These are phyloP conservation scores for Zaprionus ornatus DNA, from an alignment of 1,140 invertebrate species.

Conservation along the genomic window DNA sequence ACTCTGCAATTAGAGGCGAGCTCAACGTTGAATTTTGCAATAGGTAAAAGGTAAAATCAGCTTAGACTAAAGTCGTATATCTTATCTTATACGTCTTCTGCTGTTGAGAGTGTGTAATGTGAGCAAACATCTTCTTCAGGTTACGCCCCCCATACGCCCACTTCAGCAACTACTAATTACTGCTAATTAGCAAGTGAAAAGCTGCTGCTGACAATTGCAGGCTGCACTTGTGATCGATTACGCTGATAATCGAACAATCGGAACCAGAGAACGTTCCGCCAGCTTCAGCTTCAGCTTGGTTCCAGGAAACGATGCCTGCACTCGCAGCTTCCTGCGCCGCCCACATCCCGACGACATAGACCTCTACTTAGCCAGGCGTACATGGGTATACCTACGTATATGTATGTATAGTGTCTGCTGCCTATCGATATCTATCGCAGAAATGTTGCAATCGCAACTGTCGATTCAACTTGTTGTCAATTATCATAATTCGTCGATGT, in stretches of 20 bases:
- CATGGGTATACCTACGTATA: background rate
- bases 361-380: conserved; percentile 20
- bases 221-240: background rate
- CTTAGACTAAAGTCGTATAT: no score
- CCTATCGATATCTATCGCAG: background rate
- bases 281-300: background rate
- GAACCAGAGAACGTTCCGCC: conserved; percentile 1
- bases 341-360: conserved; percentile 25
- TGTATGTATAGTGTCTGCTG: background rate
- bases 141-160: background rate
- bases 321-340: conserved; percentile 30
- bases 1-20: background rate
- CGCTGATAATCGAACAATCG: conserved; percentile 3
- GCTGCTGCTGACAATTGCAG: background rate
- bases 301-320: conserved; percentile 24
- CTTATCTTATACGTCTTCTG: no score
- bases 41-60: background rate
- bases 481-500: conserved; percentile 63
- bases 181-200: background rate
- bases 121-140: background rate
- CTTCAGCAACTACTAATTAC: background rate
- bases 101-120: background rate
- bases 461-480: conserved; percentile 47
- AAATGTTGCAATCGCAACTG: conserved; percentile 45
- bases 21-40: background rate